phyloP scores from a whole-genome alignment of 2,888 invertebrate species.

The Mactromeris polynyma region DNA sequence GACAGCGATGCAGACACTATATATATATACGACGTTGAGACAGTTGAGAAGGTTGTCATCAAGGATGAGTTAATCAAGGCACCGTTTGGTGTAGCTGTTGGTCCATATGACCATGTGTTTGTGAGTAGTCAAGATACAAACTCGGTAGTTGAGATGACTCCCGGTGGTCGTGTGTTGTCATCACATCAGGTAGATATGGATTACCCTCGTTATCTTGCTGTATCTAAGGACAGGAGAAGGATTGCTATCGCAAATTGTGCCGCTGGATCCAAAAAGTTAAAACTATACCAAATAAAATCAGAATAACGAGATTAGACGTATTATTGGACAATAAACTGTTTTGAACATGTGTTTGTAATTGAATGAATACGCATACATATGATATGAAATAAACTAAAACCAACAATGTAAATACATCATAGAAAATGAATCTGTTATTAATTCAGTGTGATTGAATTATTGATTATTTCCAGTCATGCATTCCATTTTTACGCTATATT shows the following conservation, averaged over 20 bases:
- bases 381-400: no score
- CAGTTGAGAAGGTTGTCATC: not conserved
- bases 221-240: not conserved
- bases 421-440: no score
- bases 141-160: no score
- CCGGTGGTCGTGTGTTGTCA: no score
- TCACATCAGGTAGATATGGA: not conserved
- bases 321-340: not conserved
- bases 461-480: no score
- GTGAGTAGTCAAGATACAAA: constrained; percentile 20
- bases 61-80: constrained; percentile 20
- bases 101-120: constrained; percentile 25
- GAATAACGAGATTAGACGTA: not conserved
- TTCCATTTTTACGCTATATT: no score
- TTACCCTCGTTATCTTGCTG: not conserved
- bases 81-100: constrained; percentile 22
- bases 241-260: constrained; percentile 15
- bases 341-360: no score
- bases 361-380: no score
- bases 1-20: constrained; percentile 16
- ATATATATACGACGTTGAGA: constrained; percentile 23
- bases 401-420: no score
- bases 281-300: constrained; percentile 9
- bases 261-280: not conserved
- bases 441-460: no score